Conservation (phyloP, 2,113 vertebrate genomes). For the Cynocephalus volans region DNA sequence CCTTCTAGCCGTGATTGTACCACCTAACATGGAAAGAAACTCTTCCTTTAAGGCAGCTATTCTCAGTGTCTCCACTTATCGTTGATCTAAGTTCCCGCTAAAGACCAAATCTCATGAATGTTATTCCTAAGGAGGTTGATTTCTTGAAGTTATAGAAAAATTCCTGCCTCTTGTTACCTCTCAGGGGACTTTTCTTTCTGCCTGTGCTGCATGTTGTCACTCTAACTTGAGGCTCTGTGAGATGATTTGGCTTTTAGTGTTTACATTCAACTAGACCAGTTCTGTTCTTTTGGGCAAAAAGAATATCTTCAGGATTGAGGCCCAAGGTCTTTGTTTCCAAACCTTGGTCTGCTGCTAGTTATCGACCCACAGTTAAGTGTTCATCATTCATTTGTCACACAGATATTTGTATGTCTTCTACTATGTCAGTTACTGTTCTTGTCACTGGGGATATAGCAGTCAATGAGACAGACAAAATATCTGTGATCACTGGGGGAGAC, state of each 20-base stretch:
- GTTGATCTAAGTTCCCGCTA: background rate
- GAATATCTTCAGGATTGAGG: background rate
- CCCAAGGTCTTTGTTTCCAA: background rate
- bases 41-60: background rate
- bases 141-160: background rate
- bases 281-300: background rate
- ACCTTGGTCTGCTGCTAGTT: background rate
- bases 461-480: background rate
- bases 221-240: background rate
- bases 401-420: background rate
- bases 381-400: background rate
- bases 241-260: background rate
- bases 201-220: background rate
- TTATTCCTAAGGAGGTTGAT: background rate
- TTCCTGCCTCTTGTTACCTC: background rate
- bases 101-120: background rate
- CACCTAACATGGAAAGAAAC: background rate
- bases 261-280: background rate
- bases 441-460: background rate
- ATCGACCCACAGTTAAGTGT: background rate
- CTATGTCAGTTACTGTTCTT: background rate
- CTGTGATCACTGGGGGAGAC: background rate
- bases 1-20: background rate
- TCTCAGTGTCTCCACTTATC: background rate
- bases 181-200: background rate